Evolutionary conservation across 2,888 invertebrate genomes (phyloP).

Genomic region (Blastobasis adustella): DNA sequence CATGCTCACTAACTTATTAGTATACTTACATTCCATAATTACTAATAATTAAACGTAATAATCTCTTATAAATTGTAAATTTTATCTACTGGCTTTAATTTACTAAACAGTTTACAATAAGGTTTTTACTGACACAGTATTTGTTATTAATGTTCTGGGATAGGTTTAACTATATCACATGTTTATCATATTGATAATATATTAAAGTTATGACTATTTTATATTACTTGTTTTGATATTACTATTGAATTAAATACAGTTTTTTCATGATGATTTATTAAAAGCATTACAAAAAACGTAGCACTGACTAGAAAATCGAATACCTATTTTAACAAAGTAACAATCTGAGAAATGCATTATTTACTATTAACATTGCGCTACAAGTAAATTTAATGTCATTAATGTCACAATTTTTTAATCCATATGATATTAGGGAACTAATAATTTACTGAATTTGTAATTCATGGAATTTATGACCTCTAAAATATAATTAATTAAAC

Average conservation of each 20-base stretch:
- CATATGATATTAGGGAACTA: too few species aligned
- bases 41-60: too few species aligned
- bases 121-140: not conserved
- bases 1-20: too few species aligned
- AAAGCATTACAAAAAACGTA: constrained; percentile 63
- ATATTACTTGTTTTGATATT: not conserved
- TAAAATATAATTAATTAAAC: too few species aligned
- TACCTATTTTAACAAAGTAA: constrained; percentile 31
- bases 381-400: too few species aligned
- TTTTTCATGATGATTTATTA: constrained; percentile 55
- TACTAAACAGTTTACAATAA: too few species aligned
- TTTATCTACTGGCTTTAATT: too few species aligned
- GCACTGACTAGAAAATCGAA: constrained; percentile 69
- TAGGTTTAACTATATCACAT: not conserved
- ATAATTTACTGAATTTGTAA: too few species aligned
- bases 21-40: too few species aligned
- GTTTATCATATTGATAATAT: constrained; percentile 5
- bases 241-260: not conserved
- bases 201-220: not conserved
- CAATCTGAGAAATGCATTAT: constrained; percentile 33
- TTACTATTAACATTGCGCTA: constrained; percentile 9
- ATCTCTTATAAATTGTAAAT: too few species aligned
- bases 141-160: not conserved
- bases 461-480: too few species aligned
- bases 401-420: too few species aligned